A percentile compares a stretch with the other conserved stretches of the same genome.
Conservation (phyloP, 2,113 vertebrate genomes). For the Platichthys stellatus region DNA sequence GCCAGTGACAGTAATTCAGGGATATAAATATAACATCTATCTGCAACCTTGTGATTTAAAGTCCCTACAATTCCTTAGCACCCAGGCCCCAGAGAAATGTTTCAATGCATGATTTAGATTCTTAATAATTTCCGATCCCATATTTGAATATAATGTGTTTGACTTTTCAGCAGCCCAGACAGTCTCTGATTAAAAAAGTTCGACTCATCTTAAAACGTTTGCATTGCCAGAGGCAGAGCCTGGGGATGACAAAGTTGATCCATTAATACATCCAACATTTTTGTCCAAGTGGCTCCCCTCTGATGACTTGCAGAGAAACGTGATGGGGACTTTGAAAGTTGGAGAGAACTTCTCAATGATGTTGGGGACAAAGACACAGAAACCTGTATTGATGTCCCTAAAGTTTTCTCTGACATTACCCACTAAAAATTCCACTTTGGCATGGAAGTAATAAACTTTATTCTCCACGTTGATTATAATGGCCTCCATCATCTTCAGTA, state of each 20-base stretch:
- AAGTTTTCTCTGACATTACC: too few species aligned
- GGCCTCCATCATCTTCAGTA: not conserved
- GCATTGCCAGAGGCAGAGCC: not conserved
- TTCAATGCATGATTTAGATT: conserved; percentile 33
- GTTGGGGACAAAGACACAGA: not conserved
- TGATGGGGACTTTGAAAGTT: not conserved
- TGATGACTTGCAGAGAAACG: not conserved
- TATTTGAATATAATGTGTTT: conserved; percentile 45
- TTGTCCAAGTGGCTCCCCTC: not conserved
- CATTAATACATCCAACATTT: not conserved
- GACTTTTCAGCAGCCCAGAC: conserved; percentile 45
- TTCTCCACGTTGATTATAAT: not conserved
- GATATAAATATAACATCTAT: not conserved
- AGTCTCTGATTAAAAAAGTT: conserved; percentile 33
- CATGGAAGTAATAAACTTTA: too few species aligned
- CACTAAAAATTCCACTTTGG: too few species aligned
- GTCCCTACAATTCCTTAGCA: not conserved
- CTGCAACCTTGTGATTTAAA: conserved; percentile 20
- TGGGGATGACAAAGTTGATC: not conserved
- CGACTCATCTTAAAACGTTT: not conserved
- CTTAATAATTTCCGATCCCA: conserved; percentile 31
- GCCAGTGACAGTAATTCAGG: not conserved
- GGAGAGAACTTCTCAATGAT: not conserved
- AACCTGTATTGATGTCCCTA: too few species aligned
- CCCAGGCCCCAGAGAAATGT: not conserved